phyloP scores from a whole-genome alignment of 2,888 invertebrate genomes.

The Ophonus ardosiacus region DNA sequence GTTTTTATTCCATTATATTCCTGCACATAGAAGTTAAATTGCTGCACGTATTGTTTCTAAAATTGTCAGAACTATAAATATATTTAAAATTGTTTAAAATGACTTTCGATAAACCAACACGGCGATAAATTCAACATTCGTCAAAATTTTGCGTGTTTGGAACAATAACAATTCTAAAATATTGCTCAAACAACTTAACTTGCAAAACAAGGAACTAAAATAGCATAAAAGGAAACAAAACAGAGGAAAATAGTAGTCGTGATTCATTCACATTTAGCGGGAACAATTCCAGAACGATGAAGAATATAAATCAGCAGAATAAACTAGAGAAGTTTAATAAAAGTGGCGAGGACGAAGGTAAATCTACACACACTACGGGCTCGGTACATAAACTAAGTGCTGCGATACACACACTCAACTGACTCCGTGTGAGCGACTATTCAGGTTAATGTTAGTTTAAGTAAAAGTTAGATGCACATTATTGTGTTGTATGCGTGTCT shows the following conservation, averaged over 20 bases:
- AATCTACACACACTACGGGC: slow-evolving; percentile 11
- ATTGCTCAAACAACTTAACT: slow-evolving; percentile 24
- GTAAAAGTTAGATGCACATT: slow-evolving; percentile 43
- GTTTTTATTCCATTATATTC: too few relatives aligned
- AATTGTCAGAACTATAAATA: not conserved
- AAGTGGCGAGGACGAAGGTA: slow-evolving; percentile 33
- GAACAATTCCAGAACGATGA: slow-evolving; percentile 23
- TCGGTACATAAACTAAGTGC: slow-evolving; percentile 5
- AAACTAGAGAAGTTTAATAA: slow-evolving; percentile 35
- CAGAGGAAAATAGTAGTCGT: slow-evolving; percentile 23
- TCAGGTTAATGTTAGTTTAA: slow-evolving; percentile 49
- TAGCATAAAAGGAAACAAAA: slow-evolving; percentile 15
- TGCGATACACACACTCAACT: not conserved
- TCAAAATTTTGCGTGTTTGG: slow-evolving; percentile 28
- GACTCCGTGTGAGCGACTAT: slow-evolving; percentile 11
- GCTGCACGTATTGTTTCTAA: not conserved
- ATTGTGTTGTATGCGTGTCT: slow-evolving; percentile 14
- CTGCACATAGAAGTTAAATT: not conserved
- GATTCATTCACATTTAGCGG: slow-evolving; percentile 33
- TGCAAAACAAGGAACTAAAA: slow-evolving; percentile 7
- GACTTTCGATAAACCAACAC: not conserved
- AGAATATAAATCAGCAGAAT: slow-evolving; percentile 23
- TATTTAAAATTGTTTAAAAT: not conserved
- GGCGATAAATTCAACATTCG: not conserved
- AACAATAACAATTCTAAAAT: slow-evolving; percentile 22